A percentile compares a stretch with the other conserved stretches of the same genome.
These are phyloP conservation scores for Tauraco erythrolophus DNA, from an alignment of 2,113 vertebrate genomes.

Conservation along the genomic window DNA sequence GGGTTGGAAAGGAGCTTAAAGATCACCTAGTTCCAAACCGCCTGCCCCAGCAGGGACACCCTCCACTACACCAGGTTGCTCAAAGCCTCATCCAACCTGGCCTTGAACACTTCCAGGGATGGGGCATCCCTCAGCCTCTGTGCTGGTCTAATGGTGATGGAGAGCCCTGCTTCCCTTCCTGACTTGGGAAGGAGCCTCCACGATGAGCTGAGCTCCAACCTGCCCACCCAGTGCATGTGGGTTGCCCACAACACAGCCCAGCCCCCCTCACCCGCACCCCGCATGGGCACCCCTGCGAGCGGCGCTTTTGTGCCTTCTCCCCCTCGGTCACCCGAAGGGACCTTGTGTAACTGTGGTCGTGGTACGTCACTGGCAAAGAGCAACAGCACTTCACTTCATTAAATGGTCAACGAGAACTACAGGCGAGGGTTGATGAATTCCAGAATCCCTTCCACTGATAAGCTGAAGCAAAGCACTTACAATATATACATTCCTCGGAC, in stretches of 20 bases:
- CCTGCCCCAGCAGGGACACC: too few relatives aligned
- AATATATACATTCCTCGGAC: background rate
- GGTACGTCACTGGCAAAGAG: background rate
- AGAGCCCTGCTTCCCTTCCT: background rate
- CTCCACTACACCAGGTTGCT: too few relatives aligned
- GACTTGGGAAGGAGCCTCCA: background rate
- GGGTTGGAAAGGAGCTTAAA: too few relatives aligned
- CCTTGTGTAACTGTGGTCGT: rapidly evolving
- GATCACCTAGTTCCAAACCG: too few relatives aligned
- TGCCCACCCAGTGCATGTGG: rapidly evolving
- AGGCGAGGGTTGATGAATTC: background rate
- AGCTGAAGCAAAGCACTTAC: background rate
- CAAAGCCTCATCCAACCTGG: too few relatives aligned
- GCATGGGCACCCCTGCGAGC: rapidly evolving
- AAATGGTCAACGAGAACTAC: background rate
- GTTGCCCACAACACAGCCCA: rapidly evolving
- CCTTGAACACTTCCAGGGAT: too few relatives aligned
- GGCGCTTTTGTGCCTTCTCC: background rate
- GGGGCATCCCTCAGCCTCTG: background rate
- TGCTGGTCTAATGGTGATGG: rapidly evolving
- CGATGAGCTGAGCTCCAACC: background rate
- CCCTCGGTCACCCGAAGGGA: background rate
- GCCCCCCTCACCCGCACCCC: rapidly evolving
- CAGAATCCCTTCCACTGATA: background rate
- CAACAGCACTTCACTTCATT: background rate